phyloP scores from a whole-genome alignment of 2,113 vertebrate genomes.

The Herpailurus yagouaroundi region DNA sequence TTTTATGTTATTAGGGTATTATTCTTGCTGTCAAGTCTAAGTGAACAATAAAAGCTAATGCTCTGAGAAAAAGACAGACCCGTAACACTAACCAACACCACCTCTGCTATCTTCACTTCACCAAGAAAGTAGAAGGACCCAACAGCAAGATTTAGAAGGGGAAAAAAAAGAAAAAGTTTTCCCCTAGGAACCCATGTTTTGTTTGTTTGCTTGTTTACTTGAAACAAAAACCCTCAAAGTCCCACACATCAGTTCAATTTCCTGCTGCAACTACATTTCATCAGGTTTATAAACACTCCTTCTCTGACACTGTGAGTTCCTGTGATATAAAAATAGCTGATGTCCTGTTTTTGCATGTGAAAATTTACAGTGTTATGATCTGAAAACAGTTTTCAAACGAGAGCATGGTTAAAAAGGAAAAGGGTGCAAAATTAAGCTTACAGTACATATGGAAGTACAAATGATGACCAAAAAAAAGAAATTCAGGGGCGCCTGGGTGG shows the following conservation, averaged over 20 bases:
- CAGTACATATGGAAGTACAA: neutral
- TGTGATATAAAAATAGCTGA: neutral
- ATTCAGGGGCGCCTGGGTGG: neutral
- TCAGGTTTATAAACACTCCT: neutral
- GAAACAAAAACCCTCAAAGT: neutral
- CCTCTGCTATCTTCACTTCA: neutral
- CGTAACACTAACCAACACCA: neutral
- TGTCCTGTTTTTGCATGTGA: neutral
- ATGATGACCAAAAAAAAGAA: neutral
- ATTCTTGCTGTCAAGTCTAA: neutral
- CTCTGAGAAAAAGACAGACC: neutral
- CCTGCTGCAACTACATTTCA: neutral
- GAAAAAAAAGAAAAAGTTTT: neutral
- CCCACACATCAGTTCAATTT: neutral
- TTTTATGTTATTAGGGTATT: neutral
- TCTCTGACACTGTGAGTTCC: neutral
- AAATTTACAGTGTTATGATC: slow-evolving; percentile 12
- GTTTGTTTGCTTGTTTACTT: neutral
- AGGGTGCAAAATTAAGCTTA: neutral
- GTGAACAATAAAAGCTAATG: neutral
- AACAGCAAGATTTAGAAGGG: neutral
- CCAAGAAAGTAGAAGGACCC: neutral
- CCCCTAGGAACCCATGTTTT: neutral
- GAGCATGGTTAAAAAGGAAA: neutral
- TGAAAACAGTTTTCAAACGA: neutral